These are phyloP conservation scores for Procambarus virginalis DNA, from an alignment of 1,140 invertebrate genomes.

Conservation along the genomic window DNA sequence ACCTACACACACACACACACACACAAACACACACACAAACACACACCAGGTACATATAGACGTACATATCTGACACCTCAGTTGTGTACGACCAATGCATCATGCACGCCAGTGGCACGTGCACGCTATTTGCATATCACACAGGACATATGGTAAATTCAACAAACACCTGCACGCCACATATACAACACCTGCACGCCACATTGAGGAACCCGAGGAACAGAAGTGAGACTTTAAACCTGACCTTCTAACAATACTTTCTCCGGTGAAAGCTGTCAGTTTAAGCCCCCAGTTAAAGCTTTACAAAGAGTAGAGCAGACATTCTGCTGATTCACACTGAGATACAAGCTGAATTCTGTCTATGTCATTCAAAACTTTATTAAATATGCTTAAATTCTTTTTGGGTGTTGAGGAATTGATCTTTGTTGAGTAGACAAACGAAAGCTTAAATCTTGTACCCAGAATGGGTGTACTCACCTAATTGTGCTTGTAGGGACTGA, in stretches of 20 bases:
- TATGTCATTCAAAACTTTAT: too few species aligned
- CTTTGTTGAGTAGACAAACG: too few species aligned
- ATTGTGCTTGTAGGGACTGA: too few species aligned
- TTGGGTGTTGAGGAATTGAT: too few species aligned
- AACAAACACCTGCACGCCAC: background rate
- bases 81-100: background rate
- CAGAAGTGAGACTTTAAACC: background rate
- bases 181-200: background rate
- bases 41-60: background rate
- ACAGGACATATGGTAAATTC: background rate
- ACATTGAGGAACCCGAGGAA: background rate
- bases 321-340: too few species aligned
- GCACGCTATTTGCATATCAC: too few species aligned
- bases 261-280: background rate
- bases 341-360: too few species aligned
- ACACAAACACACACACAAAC: background rate
- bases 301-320: too few species aligned
- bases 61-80: background rate
- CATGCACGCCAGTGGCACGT: too few species aligned
- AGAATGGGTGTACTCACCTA: too few species aligned
- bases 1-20: background rate
- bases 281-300: background rate
- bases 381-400: too few species aligned
- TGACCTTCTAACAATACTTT: background rate
- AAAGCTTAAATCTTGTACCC: too few species aligned